Conservation (phyloP, 1,140 invertebrate genomes). For the Zaprionus kolodkinae region DNA sequence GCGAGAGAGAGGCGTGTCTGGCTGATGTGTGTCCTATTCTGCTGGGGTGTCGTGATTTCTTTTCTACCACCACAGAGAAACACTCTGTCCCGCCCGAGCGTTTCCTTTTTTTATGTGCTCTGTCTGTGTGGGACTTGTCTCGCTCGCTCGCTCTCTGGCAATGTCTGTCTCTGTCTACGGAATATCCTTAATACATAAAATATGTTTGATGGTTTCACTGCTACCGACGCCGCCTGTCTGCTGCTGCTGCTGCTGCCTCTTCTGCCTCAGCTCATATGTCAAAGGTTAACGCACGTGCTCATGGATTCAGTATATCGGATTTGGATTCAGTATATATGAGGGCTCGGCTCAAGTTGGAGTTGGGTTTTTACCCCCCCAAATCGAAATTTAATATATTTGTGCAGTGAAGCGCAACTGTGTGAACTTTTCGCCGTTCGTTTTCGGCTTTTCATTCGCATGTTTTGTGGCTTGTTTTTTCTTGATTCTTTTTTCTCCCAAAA, state of each 20-base stretch:
- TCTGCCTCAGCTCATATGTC: slow-evolving; percentile 64
- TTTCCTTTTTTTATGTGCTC: slow-evolving; percentile 4
- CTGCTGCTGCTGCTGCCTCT: slow-evolving; percentile 14
- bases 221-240: not conserved
- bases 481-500: slow-evolving; percentile 47
- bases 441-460: slow-evolving; percentile 23
- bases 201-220: slow-evolving; percentile 78
- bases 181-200: slow-evolving; percentile 81
- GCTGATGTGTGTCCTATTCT: slow-evolving; percentile 33
- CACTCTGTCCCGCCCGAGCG: not conserved
- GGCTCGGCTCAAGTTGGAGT: slow-evolving; percentile 9
- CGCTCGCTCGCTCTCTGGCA: not conserved
- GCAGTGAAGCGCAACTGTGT: slow-evolving; percentile 62
- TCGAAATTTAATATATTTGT: slow-evolving; percentile 82
- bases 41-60: slow-evolving; percentile 64
- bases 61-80: slow-evolving; percentile 1
- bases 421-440: slow-evolving; percentile 47
- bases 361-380: slow-evolving; percentile 43
- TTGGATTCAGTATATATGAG: slow-evolving; percentile 17
- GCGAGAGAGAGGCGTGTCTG: slow-evolving; percentile 2
- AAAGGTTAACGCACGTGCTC: slow-evolving; percentile 81
- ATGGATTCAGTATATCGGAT: slow-evolving; percentile 57
- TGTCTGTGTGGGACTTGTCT: not conserved
- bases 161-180: slow-evolving; percentile 41
- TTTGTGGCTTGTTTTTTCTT: slow-evolving; percentile 33